Evolutionary conservation across 2,797 vertebrate species (phyloP).

Genomic region (Cossypha dichroa): DNA sequence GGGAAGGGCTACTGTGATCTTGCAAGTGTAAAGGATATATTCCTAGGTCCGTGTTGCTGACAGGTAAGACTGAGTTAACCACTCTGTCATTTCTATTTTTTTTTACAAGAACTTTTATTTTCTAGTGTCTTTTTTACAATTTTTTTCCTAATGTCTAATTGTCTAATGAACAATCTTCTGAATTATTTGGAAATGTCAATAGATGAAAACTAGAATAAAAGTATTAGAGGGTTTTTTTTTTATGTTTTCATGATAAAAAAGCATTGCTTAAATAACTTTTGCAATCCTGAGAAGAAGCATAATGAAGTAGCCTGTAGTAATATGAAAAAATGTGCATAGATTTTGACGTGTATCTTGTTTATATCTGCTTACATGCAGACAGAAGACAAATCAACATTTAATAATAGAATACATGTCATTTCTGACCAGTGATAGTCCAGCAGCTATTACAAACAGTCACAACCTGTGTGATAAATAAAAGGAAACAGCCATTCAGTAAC

Average conservation of each 20-base stretch:
- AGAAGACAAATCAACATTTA: background rate
- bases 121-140: background rate
- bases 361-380: background rate
- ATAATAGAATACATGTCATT: background rate
- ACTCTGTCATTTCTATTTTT: background rate
- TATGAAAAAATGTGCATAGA: background rate
- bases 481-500: background rate
- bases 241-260: background rate
- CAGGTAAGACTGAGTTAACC: conserved; percentile 81
- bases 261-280: background rate
- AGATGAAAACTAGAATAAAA: background rate
- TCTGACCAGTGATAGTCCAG: background rate
- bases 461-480: conserved; percentile 16
- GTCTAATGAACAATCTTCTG: background rate
- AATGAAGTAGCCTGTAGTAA: background rate
- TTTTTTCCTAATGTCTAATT: background rate
- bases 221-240: background rate
- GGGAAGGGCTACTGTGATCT: conserved; percentile 52
- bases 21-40: conserved; percentile 37
- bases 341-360: background rate
- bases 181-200: background rate
- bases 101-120: background rate
- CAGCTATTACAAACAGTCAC: conserved; percentile 9
- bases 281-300: background rate
- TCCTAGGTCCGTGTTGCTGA: conserved; percentile 11